Evolutionary conservation across 2,797 vertebrate genomes (phyloP).

Genomic region (Leptoclinus maculatus): DNA sequence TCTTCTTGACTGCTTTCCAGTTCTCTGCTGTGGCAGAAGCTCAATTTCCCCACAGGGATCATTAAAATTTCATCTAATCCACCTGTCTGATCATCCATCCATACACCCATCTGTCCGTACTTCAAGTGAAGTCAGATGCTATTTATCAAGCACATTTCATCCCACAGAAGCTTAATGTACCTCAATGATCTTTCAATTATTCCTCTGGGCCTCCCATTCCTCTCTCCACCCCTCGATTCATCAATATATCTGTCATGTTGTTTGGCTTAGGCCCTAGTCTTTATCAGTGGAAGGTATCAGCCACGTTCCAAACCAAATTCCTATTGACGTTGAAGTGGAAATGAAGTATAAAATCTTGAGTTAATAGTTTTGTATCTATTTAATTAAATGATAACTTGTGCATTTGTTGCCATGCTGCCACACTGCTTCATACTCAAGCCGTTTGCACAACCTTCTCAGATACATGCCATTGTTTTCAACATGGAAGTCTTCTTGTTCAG

Average conservation of each 20-base stretch:
- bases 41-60: conserved; percentile 52
- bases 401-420: neutral
- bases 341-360: neutral
- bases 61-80: conserved; percentile 71
- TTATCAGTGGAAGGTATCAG: neutral
- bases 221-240: neutral
- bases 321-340: neutral
- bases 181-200: neutral
- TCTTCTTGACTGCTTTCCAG: conserved; percentile 1
- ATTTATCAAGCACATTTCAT: conserved; percentile 31
- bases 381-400: neutral
- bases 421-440: neutral
- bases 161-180: conserved; percentile 12
- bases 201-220: neutral
- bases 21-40: conserved; percentile 33
- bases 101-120: conserved; percentile 52
- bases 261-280: neutral
- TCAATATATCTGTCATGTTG: neutral
- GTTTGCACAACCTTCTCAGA: neutral
- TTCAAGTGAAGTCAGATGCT: conserved; percentile 28
- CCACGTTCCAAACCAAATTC: neutral
- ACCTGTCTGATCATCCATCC: conserved; percentile 55
- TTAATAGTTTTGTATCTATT: neutral
- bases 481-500: neutral
- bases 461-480: neutral